Evolutionary conservation across 2,797 vertebrate genomes (phyloP), one percentile per base, ranked within the genome.

Genomic region (Momotus momota): DNA sequence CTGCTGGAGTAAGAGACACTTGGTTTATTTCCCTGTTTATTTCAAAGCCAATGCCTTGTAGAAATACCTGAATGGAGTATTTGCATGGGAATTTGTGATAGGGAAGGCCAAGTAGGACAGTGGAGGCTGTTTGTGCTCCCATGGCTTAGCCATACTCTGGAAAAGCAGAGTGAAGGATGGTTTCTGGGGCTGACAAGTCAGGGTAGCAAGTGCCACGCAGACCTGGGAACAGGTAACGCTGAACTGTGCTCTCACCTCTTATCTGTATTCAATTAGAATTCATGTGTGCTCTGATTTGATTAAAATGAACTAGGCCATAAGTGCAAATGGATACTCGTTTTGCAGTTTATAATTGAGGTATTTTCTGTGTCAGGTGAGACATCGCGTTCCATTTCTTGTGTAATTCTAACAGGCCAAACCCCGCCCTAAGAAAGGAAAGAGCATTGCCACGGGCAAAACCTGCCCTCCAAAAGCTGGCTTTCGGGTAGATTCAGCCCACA

Each of bases 1-100:
- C 99, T 31, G 97, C 99, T 41, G 99, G 99, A 98, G 99, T 99
- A 92, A 98, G 98, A 51, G 40, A 58, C 9, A 12, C 38, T 61
- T 1, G 0, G 3, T 38, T 91, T 88, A 74, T 90, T 88, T 79
- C 33, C 31, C 26, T 86, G 7, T 27, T 82, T 93, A 12, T 66
- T 91, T 90, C 83, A 57, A 93, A 83, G n/a, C 26, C 9, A 57
- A 9, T 2, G 3, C 35, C 15, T 46, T 75, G 61, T 72, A 33
- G 58, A 38, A 84, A 22, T 75, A 48, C 4, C 26, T 46, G 43
- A 86, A 38, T 35, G 27, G 54, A 86, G 10, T 64, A 43, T 82
- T 88, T 73, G 40, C 27, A 45, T 70, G 35, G 29, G 27, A 74
- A 29, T 31, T 25, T 38, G 41, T 67, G 61, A 73, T 18, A 45